Evolutionary conservation across 2,888 invertebrate genomes (phyloP).

Genomic region (Sarcophaga subvicina): DNA sequence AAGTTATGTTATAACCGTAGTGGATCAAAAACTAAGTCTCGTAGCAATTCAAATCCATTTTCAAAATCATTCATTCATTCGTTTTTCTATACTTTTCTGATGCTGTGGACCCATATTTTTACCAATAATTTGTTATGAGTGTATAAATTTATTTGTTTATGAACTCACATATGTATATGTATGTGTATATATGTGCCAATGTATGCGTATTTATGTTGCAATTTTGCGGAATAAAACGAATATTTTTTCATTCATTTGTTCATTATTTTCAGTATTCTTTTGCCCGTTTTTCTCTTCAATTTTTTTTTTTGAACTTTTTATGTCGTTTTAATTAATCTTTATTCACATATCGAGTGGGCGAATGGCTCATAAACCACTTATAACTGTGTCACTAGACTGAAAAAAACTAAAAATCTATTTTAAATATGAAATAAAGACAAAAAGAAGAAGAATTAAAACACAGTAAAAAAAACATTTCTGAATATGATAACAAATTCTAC

Average conservation of each 20-base stretch:
- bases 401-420: slow-evolving; percentile 12
- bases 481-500: slow-evolving; percentile 37
- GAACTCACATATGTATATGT: neutral
- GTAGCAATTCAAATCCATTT: no score
- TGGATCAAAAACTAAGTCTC: no score
- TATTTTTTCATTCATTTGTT: neutral
- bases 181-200: no score
- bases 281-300: neutral
- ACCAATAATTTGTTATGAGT: neutral
- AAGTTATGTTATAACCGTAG: no score
- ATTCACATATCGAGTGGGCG: slow-evolving; percentile 55
- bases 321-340: slow-evolving; percentile 62
- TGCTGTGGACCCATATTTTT: neutral
- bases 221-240: neutral
- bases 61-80: no score
- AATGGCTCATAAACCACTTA: slow-evolving; percentile 17
- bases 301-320: slow-evolving; percentile 12
- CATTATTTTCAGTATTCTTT: no score
- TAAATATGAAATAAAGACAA: slow-evolving; percentile 19
- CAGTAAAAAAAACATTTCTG: no score
- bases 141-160: neutral
- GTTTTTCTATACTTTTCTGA: no score
- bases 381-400: slow-evolving; percentile 45
- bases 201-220: neutral
- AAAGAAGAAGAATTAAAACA: slow-evolving; percentile 4